phyloP scores from a whole-genome alignment of 2,888 invertebrate genomes.

The Nebria brevicollis region DNA sequence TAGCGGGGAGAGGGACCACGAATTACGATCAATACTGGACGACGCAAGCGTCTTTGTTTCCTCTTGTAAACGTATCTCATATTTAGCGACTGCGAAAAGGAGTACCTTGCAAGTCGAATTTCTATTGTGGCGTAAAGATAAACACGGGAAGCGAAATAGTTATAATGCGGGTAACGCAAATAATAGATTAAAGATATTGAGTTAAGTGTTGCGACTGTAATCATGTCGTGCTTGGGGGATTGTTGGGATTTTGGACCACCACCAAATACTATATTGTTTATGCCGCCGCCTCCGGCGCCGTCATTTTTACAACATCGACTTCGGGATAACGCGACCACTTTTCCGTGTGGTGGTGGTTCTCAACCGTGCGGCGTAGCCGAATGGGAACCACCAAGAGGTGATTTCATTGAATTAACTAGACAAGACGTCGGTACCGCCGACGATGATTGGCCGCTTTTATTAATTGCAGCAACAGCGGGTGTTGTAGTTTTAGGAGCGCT shows the following conservation, averaged over 20 bases:
- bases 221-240: conserved; percentile 70
- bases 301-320: conserved; percentile 72
- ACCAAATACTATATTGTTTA: conserved; percentile 82
- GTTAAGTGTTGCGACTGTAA: conserved; percentile 46
- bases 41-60: conserved; percentile 32
- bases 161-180: background rate
- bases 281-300: conserved; percentile 88
- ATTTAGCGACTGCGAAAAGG: conserved; percentile 19
- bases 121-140: background rate
- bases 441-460: conserved; percentile 84
- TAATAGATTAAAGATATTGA: background rate
- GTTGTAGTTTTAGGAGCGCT: conserved; percentile 82
- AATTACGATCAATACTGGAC: conserved; percentile 27
- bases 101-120: conserved; percentile 9
- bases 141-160: background rate
- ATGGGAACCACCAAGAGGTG: conserved; percentile 65
- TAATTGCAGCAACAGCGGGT: conserved; percentile 82
- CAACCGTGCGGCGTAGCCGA: conserved; percentile 57
- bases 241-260: conserved; percentile 77
- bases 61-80: background rate
- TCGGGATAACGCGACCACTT: conserved; percentile 71
- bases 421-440: conserved; percentile 73
- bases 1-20: conserved; percentile 16
- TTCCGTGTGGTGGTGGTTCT: conserved; percentile 40
- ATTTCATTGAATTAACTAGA: conserved; percentile 82